phyloP scores from a whole-genome alignment of 2,888 invertebrate genomes.

The Brachyopa scutellaris region DNA sequence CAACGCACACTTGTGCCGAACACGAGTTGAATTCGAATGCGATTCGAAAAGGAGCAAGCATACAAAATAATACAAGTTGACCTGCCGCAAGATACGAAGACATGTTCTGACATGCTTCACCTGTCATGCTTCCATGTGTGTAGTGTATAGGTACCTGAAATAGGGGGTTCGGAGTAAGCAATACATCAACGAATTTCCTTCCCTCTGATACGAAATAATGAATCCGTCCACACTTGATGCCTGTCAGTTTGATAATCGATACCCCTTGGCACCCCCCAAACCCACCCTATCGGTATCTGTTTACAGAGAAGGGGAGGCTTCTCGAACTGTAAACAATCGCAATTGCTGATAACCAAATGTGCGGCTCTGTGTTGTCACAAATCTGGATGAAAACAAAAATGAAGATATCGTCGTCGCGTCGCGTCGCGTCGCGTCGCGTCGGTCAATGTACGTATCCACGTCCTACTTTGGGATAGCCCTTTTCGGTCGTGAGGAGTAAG shows the following conservation, averaged over 20 bases:
- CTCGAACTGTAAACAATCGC: constrained; percentile 64
- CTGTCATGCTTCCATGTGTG: constrained; percentile 67
- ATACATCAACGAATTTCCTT: not conserved
- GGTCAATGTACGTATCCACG: constrained; percentile 69
- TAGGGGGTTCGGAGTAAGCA: no score
- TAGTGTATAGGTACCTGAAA: no score
- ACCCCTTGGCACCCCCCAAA: constrained; percentile 51
- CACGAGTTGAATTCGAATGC: constrained; percentile 60
- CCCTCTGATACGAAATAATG: constrained; percentile 22
- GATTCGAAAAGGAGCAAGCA: constrained; percentile 36
- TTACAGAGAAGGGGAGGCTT: not conserved
- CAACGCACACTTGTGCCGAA: constrained; percentile 58
- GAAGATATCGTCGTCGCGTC: constrained; percentile 29
- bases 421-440: constrained; percentile 9
- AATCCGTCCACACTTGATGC: constrained; percentile 36
- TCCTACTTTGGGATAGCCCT: constrained; percentile 58
- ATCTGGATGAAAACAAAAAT: constrained; percentile 14
- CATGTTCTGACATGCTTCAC: constrained; percentile 75
- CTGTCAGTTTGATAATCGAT: constrained; percentile 47
- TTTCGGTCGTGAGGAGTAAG: constrained; percentile 35
- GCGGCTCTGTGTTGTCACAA: constrained; percentile 47
- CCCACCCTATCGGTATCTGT: not conserved
- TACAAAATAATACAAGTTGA: constrained; percentile 61
- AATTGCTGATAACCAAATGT: constrained; percentile 62
- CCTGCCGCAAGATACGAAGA: constrained; percentile 62